Base-by-base conservation (phyloP, 2,797 vertebrate species). In the Sardinella longiceps region DNA sequence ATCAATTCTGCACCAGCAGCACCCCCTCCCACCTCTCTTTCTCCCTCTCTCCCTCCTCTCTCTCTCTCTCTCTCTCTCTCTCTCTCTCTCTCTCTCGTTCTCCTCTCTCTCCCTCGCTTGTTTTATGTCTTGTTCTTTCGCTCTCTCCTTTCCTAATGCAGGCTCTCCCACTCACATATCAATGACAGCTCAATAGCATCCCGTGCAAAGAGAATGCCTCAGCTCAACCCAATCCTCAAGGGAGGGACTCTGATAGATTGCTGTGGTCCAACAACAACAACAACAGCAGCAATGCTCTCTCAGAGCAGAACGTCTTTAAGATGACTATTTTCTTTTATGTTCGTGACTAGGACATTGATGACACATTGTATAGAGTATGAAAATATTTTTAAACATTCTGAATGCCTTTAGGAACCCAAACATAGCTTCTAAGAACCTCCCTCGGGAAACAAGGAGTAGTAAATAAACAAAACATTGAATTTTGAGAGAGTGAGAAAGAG, bases 111-210 rank as follows among this genome's bases (percentile, higher is more conserved):
- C n/a, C n/a, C n/a, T n/a, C n/a, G n/a, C n/a, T 70, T 74, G 30
- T 11, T 70, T 37, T 77, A 39, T 43, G 70, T 7, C 70, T n/a
- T 70, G 66, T 18, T 37, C 66, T 70, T 33, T 37, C n/a, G 14
- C 33, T 70, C 37, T 33, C 14, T 15, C 11, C 37, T 77, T 20
- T 74, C 30, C 66, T 39, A 74, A 33, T 7, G 37, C 33, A 77
- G 43, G 5, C 70, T 77, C 70, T 77, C 37, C 70, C 70, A 20
- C 70, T 43, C 70, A 77, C 37, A 43, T 77, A 77, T 77, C 70
- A 77, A 43, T 77, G 70, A 77, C 37, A 43, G 70, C 70, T 77
- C 70, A 43, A 77, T 77, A 77, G 4, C 70, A 43, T 77, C 70
- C 39, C 37, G 23, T 81, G 20, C 43, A 37, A 3, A 18, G 83